These are phyloP conservation scores for Drosophila trapezifrons DNA, from an alignment of 1,140 invertebrate species.

Conservation along the genomic window DNA sequence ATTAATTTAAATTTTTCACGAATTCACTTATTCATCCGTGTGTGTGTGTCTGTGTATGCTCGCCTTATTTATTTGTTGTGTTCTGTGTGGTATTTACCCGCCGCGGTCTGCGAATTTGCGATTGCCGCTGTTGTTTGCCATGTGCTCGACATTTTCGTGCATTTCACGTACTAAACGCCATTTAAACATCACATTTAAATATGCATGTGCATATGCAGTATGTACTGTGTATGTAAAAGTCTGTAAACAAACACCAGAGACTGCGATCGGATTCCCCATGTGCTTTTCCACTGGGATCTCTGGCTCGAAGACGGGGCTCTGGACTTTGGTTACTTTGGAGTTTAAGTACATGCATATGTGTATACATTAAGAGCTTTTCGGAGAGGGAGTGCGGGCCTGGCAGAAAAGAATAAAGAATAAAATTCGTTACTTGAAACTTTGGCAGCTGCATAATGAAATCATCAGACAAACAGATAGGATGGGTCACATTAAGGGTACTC, in stretches of 20 bases:
- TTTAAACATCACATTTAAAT: constrained; percentile 56
- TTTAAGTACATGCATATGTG: constrained; percentile 27
- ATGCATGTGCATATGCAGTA: constrained; percentile 36
- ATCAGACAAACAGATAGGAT: constrained; percentile 21
- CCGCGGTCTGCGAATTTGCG: constrained; percentile 42
- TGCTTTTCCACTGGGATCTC: constrained; percentile 32
- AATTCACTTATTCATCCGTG: constrained; percentile 41
- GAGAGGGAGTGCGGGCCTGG: neutral
- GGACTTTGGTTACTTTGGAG: constrained; percentile 20
- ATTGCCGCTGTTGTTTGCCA: constrained; percentile 43
- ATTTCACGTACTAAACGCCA: constrained; percentile 61
- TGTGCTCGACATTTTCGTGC: constrained; percentile 52
- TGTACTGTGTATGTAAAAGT: constrained; percentile 23
- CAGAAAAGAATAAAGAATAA: constrained; percentile 8
- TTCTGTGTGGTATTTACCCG: constrained; percentile 40
- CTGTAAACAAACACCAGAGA: constrained; percentile 54
- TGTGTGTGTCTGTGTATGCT: neutral
- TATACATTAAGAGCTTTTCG: constrained; percentile 29
- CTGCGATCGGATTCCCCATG: constrained; percentile 46
- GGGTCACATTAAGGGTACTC: constrained; percentile 7
- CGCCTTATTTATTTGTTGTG: constrained; percentile 24
- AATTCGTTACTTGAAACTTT: constrained; percentile 60
- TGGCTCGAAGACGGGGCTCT: constrained; percentile 11
- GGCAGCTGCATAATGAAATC: constrained; percentile 73
- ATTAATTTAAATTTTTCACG: constrained; percentile 47